Conservation (phyloP, 2,113 vertebrate species). For the Alethe diademata region DNA sequence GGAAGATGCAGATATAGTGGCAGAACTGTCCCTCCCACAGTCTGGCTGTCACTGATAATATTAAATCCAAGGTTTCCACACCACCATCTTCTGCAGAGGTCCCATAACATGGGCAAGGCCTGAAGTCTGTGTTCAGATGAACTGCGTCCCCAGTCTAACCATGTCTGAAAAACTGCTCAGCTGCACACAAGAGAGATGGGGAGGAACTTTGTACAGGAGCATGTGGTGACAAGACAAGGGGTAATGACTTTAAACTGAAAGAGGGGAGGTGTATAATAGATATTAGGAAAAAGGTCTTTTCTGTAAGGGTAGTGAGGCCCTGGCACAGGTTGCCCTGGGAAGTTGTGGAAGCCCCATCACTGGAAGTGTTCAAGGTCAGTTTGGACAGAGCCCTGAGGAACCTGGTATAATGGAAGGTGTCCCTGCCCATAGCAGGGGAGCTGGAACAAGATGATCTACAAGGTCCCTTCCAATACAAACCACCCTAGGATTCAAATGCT, state of each 20-base stretch:
- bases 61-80: accelerated
- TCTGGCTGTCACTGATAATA: neutral
- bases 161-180: neutral
- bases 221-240: neutral
- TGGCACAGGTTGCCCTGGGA: neutral
- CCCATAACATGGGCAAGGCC: accelerated
- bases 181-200: neutral
- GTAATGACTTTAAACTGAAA: neutral
- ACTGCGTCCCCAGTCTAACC: neutral
- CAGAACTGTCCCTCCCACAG: neutral
- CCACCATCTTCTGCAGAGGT: neutral
- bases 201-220: neutral
- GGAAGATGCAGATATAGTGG: neutral
- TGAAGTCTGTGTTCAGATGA: neutral
- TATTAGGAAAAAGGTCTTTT: neutral
- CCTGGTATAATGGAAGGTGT: neutral
- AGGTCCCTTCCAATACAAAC: neutral
- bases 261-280: neutral
- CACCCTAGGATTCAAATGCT: neutral
- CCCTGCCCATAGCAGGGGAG: neutral
- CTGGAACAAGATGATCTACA: neutral
- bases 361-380: neutral
- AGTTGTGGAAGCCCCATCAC: neutral
- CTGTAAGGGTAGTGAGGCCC: neutral
- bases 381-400: neutral